Evolutionary conservation across 2,113 vertebrate genomes (phyloP), one percentile per base, ranked within the genome.

Genomic region (Oxygymnocypris stewartii): DNA sequence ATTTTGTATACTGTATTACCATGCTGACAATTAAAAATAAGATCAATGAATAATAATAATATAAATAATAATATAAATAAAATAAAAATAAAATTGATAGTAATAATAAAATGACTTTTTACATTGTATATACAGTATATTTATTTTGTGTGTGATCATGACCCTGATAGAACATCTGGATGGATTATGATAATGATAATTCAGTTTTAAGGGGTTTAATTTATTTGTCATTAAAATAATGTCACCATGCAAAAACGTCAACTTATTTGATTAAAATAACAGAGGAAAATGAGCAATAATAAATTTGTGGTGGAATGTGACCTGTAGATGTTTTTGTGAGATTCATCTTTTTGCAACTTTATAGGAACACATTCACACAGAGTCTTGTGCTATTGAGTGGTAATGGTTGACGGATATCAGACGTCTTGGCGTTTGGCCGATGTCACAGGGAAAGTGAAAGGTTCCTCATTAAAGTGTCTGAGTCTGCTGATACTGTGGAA

Each of bases 391-490:
- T 81, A 47, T 47, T 65, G 59, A 47, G 8, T 0, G 7, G n/a
- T 82, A 81, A 47, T 65, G 40, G 79, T 20, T 47, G 79, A 82
- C 9, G 37, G 37, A 79, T 79, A 35, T 59, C 1, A 4, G 31
- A 79, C 3, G 28, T 79, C 28, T 35, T 37, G 51, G 51, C 9
- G 31, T 37, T 79, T 80, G 69, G 42, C 79, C 2, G 18, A 44
- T 65, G 54, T 87, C 79, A 75, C 67, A 67, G 76, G 25, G 71
- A 37, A 54, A 25, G 54, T 2, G 35, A 80, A 80, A 82, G 79
- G 79, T 82, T 82, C 25, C 79, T 82, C 79, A 82, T 82, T 82
- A 67, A 82, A 49, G 14, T 3, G 12, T 49, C 23, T 31, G 51
- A 79, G 77, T 37, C 40, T 9, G 31, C 49, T 79, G 79, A 31